These are phyloP conservation scores for Halesus radiatus DNA, from an alignment of 1,140 invertebrate genomes.

Conservation along the genomic window DNA sequence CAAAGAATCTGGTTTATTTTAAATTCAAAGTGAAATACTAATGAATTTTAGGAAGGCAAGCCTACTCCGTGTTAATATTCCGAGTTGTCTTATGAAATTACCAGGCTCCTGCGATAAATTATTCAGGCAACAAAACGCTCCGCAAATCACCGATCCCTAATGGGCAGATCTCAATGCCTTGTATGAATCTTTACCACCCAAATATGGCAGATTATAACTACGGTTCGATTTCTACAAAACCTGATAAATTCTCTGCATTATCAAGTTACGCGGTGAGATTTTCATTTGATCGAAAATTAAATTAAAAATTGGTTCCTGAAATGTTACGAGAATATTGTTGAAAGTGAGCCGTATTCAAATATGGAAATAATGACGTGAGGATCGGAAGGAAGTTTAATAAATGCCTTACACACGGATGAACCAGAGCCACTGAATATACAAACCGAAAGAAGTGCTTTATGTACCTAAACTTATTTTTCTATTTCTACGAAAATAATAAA, in stretches of 20 bases:
- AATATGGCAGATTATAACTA: conserved; percentile 2
- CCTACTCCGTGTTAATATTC: conserved; percentile 32
- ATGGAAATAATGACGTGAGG: no score
- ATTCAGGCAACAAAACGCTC: conserved; percentile 48
- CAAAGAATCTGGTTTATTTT: no score
- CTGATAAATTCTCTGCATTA: background rate
- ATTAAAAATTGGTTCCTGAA: background rate
- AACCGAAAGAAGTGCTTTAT: no score
- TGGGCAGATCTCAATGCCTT: conserved; percentile 32
- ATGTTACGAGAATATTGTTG: no score
- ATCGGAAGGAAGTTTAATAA: no score
- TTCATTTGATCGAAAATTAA: conserved; percentile 9
- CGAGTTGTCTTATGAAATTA: conserved; percentile 47
- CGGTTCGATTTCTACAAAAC: background rate
- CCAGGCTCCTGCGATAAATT: conserved; percentile 49
- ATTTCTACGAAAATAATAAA: no score
- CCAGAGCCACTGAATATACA: no score
- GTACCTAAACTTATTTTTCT: no score
- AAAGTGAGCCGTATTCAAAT: no score
- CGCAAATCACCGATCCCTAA: conserved; percentile 37
- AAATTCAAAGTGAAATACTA: background rate
- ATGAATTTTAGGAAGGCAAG: background rate
- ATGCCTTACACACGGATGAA: no score
- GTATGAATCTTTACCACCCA: conserved; percentile 46
- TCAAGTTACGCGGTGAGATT: background rate